Conservation (phyloP, 2,113 vertebrate genomes). For the Scolopax mira region DNA sequence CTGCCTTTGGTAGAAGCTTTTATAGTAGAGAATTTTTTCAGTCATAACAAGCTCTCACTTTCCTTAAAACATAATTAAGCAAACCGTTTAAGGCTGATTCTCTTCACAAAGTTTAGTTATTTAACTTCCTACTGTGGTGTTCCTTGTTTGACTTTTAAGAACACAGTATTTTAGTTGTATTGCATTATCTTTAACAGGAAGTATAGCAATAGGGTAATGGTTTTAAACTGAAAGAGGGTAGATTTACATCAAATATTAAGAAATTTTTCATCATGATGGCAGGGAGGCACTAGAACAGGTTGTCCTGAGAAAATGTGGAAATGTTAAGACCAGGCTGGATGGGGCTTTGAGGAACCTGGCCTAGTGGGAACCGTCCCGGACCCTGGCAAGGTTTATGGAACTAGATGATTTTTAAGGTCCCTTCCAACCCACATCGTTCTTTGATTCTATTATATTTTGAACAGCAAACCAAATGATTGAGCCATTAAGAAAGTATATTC, state of each 20-base stretch:
- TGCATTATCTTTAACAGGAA: background rate
- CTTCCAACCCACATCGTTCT: background rate
- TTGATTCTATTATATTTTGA: background rate
- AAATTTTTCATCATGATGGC: background rate
- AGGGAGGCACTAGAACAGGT: background rate
- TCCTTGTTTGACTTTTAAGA: background rate
- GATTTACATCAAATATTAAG: background rate
- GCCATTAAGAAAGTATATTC: fast-evolving
- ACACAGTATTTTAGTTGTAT: background rate
- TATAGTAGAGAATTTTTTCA: background rate
- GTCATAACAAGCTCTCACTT: background rate
- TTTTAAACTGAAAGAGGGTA: background rate
- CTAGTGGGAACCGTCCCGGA: background rate
- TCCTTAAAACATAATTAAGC: background rate
- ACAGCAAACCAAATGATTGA: background rate
- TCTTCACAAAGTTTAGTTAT: background rate
- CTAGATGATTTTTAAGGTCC: background rate
- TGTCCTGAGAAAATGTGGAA: no score
- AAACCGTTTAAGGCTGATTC: background rate
- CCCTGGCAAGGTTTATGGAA: background rate
- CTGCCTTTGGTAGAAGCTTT: background rate
- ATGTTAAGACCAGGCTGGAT: no score
- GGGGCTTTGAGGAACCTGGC: background rate
- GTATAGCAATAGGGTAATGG: background rate
- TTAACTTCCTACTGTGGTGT: background rate